Percentiles rank a stretch among this genome's conserved stretches.
Conservation (phyloP, 2,113 vertebrate species). For the Oryzias melastigma region DNA sequence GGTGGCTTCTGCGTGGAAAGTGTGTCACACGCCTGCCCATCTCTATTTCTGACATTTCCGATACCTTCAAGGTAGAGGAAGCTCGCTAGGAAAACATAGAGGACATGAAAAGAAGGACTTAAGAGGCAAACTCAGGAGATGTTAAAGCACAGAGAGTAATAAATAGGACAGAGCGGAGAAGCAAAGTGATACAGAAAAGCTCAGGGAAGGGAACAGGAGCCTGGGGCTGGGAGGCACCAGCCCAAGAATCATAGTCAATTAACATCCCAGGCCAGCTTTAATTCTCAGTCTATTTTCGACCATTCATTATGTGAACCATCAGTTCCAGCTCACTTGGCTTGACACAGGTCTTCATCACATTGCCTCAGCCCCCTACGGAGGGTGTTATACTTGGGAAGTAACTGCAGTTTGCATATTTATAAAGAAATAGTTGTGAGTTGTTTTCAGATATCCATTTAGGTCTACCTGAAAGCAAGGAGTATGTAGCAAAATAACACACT, state of each 20-base stretch:
- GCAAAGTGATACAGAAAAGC: slow-evolving; percentile 53
- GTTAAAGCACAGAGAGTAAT: slow-evolving; percentile 41
- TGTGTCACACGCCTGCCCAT: slow-evolving; percentile 33
- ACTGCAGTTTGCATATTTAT: slow-evolving; percentile 56
- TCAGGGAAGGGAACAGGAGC: slow-evolving; percentile 55
- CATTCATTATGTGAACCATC: slow-evolving; percentile 79
- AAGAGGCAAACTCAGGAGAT: slow-evolving; percentile 52
- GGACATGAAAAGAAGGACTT: slow-evolving; percentile 23
- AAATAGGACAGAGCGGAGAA: slow-evolving; percentile 58
- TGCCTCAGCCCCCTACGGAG: slow-evolving; percentile 42
- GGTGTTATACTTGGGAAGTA: slow-evolving; percentile 56
- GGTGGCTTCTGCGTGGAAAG: slow-evolving; percentile 21
- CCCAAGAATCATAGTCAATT: slow-evolving; percentile 78
- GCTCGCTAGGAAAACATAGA: slow-evolving; percentile 27
- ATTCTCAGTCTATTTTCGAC: slow-evolving; percentile 77
- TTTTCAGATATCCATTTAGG: slow-evolving; percentile 20
- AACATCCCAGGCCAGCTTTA: slow-evolving; percentile 74
- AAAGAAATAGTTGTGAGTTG: slow-evolving; percentile 47
- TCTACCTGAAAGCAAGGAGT: slow-evolving; percentile 17
- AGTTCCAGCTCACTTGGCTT: slow-evolving; percentile 75
- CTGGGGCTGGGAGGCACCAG: slow-evolving; percentile 70
- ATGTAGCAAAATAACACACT: too few species aligned
- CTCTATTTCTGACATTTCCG: slow-evolving; percentile 44
- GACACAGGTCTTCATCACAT: slow-evolving; percentile 67
- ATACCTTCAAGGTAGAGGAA: slow-evolving; percentile 50